Base-by-base conservation (phyloP, 2,888 invertebrate genomes). In the Agonopterix subpropinquella region DNA sequence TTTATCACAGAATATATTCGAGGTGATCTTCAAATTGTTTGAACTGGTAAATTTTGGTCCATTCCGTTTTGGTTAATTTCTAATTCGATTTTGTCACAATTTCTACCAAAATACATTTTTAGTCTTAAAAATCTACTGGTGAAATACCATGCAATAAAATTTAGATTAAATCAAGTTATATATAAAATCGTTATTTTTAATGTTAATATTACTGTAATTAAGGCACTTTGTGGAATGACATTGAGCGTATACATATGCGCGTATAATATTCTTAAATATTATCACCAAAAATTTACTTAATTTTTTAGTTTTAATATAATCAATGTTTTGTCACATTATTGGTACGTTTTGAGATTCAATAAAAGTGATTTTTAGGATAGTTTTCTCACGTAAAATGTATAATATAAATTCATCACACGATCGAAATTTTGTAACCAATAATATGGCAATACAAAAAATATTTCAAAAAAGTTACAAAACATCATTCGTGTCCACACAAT, bases 1-100 rank as follows among this genome's bases (percentile, higher is more conserved):
- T 75, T 81, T 88, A 88, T 88, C 87, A 88, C 87, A 88, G 87
- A 86, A 86, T 77, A 76, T 35, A 72, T 77, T 74, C 82, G 87
- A 88, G 87, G 87, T 64, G 59, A 68, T 60, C 79, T 87, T 80
- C 87, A 87, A 86, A 82, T 71, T 59, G 48, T 55, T 58, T 51
- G 46, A 54, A 55, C 54, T 60, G 43, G 49, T 53, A 52, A 63
- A 63, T 60, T 64, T 68, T 67, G 66, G 67, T 63, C 64, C 65
- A 54, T 47, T 53, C 47, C 50, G n/a, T n/a, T n/a, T n/a, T n/a
- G n/a, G n/a, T n/a, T 53, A 55, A 52, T 56, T 54, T 49, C 51
- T 53, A 54, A 55, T 54, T 64, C 61, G 59, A 57, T 59, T 55
- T 54, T 43, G 49, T 50, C 53, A 52, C 45, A 47, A 55, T 53